Evolutionary conservation across 2,888 invertebrate genomes (phyloP).

Genomic region (Villa cingulata): DNA sequence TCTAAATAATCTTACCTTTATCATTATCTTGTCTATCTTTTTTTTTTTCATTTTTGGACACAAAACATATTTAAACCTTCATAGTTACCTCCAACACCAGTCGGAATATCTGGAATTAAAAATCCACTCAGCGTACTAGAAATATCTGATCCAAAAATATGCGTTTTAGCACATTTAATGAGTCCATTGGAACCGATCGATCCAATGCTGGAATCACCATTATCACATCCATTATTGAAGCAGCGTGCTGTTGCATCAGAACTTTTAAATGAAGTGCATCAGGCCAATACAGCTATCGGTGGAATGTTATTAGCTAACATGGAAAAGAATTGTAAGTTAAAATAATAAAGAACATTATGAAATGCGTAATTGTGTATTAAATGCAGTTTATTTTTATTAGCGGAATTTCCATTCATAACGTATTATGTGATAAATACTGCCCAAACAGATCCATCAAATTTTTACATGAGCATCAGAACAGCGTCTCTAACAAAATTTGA

Average conservation of each 20-base stretch:
- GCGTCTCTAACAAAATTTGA: constrained; percentile 77
- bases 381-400: constrained; percentile 33
- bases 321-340: constrained; percentile 62
- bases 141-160: constrained; percentile 79
- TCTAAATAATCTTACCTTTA: neutral
- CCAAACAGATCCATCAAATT: constrained; percentile 71
- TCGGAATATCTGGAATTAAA: constrained; percentile 37
- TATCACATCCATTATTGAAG: constrained; percentile 62
- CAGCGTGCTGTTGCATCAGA: constrained; percentile 68
- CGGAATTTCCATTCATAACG: constrained; percentile 83
- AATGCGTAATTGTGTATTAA: neutral
- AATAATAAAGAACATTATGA: no score
- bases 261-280: constrained; percentile 52
- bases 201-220: constrained; percentile 71
- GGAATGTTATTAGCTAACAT: constrained; percentile 82
- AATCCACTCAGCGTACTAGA: constrained; percentile 60
- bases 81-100: constrained; percentile 50
- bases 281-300: constrained; percentile 60
- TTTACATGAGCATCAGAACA: constrained; percentile 72
- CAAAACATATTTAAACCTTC: constrained; percentile 14
- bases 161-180: constrained; percentile 79
- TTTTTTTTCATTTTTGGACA: neutral
- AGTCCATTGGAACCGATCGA: constrained; percentile 76
- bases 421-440: constrained; percentile 81
- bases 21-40: neutral